These are phyloP conservation scores for Cryptocephalus primarius DNA, from an alignment of 2,888 invertebrate species.

Conservation along the genomic window DNA sequence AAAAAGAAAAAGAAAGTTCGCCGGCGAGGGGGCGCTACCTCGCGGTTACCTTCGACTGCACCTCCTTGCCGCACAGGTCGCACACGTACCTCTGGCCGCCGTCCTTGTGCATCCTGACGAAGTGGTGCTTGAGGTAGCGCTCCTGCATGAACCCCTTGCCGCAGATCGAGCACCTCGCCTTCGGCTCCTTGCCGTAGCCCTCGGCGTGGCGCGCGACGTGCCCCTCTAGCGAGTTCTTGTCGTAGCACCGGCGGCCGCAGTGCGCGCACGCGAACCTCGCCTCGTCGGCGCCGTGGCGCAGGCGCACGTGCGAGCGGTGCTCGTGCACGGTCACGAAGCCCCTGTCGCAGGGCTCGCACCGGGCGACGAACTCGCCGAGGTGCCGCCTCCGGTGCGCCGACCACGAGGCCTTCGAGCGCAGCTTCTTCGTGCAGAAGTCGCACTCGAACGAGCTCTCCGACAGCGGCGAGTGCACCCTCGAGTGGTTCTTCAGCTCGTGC, in stretches of 20 bases:
- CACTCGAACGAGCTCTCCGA: conserved; percentile 27
- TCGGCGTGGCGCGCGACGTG: conserved; percentile 23
- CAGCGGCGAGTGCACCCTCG: conserved; percentile 2
- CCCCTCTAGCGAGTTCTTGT: conserved; percentile 20
- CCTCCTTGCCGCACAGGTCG: conserved; percentile 8
- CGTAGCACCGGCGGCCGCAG: conserved; percentile 23
- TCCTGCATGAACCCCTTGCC: conserved; percentile 17
- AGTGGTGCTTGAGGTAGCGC: conserved; percentile 17
- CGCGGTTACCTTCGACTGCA: neutral
- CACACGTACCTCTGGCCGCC: conserved; percentile 19
- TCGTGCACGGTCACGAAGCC: conserved; percentile 25
- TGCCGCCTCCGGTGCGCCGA: conserved; percentile 44
- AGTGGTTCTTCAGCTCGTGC: conserved; percentile 12
- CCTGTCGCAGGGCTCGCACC: conserved; percentile 29
- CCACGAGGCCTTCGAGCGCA: conserved; percentile 26
- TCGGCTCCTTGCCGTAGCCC: conserved; percentile 15
- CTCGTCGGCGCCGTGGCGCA: conserved; percentile 17
- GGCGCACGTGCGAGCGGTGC: conserved; percentile 21
- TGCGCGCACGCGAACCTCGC: conserved; percentile 15
- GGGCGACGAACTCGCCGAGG: conserved; percentile 38
- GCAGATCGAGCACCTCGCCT: conserved; percentile 19
- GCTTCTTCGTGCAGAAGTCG: conserved; percentile 45
- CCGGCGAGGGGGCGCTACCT: too few species aligned
- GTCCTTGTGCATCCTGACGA: conserved; percentile 21
- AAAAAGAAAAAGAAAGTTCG: neutral